Conservation (phyloP, 2,797 vertebrate genomes). For the Molossus alvarezi region DNA sequence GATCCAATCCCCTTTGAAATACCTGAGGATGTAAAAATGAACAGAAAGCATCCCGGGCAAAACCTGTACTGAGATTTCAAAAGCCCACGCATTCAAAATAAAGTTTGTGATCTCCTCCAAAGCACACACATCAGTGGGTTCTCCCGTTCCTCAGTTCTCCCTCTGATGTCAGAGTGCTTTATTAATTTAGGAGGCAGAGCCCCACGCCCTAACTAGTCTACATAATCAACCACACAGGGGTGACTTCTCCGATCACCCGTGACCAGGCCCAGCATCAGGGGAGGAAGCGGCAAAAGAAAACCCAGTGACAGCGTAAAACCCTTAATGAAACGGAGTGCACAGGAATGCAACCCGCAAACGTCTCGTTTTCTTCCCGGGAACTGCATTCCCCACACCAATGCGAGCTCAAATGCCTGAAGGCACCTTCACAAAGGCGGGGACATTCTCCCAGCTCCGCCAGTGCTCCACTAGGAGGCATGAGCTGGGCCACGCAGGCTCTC, state of each 20-base stretch:
- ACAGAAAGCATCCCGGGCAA: conserved; percentile 3
- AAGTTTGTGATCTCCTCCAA: background rate
- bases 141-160: background rate
- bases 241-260: background rate
- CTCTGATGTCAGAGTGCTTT: background rate
- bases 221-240: background rate
- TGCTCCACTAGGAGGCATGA: background rate
- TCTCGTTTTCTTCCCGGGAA: background rate
- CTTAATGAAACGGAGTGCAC: background rate
- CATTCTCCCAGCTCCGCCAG: background rate
- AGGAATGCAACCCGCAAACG: background rate
- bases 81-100: background rate
- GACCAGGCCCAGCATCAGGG: background rate
- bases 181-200: background rate
- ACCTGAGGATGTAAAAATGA: conserved; percentile 61
- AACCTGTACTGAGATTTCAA: background rate
- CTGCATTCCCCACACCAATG: background rate
- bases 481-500: too few species aligned
- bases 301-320: background rate
- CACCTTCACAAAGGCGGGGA: background rate
- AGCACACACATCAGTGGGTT: background rate
- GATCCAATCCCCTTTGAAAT: conserved; percentile 72
- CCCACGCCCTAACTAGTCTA: background rate
- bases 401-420: too few species aligned
- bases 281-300: conserved; percentile 18